Conservation (phyloP, 2,888 invertebrate species). For the Mycogona germanica region DNA sequence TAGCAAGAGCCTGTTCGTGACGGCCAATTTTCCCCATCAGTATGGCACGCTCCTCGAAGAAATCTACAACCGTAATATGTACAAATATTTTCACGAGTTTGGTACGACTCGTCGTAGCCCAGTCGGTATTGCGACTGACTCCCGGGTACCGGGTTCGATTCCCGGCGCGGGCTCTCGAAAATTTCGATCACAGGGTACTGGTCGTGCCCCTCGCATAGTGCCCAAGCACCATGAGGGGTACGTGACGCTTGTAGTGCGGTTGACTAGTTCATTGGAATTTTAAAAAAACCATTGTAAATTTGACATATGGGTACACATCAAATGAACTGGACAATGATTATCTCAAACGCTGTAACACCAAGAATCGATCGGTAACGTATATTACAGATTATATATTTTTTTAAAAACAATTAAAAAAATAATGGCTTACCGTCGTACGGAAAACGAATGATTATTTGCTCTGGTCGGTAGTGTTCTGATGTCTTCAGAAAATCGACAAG, state of each 20-base stretch:
- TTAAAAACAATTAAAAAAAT: background rate
- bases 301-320: background rate
- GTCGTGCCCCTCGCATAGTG: too few relatives aligned
- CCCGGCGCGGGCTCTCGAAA: too few relatives aligned
- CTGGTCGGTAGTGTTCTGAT: conserved; percentile 70
- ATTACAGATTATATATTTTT: background rate
- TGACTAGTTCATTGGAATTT: background rate
- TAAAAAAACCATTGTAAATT: background rate
- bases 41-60: conserved; percentile 90
- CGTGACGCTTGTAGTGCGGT: too few relatives aligned
- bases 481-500: conserved; percentile 66
- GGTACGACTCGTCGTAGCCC: too few relatives aligned
- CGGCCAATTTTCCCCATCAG: conserved; percentile 78
- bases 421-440: conserved; percentile 50
- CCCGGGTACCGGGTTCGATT: too few relatives aligned
- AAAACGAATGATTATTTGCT: conserved; percentile 72
- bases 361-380: background rate
- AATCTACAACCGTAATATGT: too few relatives aligned
- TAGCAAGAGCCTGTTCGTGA: conserved; percentile 84
- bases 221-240: too few relatives aligned
- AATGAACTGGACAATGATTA: too few relatives aligned
- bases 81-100: too few relatives aligned
- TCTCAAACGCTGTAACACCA: too few relatives aligned
- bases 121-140: too few relatives aligned
- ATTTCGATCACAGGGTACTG: too few relatives aligned